These are phyloP conservation scores for Lepidochitona cinerea DNA, from an alignment of 2,888 invertebrate species.

Conservation along the genomic window DNA sequence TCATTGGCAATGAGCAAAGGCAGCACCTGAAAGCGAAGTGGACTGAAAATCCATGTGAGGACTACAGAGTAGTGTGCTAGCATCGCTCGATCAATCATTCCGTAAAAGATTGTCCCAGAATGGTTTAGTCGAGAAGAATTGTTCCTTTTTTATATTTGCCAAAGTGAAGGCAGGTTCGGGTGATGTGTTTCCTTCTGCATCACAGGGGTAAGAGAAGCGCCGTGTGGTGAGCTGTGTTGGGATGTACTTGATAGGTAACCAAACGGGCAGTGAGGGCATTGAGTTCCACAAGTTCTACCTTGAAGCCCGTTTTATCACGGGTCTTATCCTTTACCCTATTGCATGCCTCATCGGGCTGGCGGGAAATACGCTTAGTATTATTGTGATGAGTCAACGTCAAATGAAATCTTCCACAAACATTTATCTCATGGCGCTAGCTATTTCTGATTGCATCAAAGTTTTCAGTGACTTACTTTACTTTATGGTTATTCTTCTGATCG, in stretches of 20 bases:
- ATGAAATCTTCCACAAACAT: conserved; percentile 67
- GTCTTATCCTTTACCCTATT: conserved; percentile 63
- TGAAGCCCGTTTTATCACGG: conserved; percentile 59
- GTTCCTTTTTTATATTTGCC: too few species aligned
- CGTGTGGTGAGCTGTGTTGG: too few species aligned
- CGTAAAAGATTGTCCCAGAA: too few species aligned
- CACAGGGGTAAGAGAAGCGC: too few species aligned
- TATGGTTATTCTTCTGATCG: conserved; percentile 54
- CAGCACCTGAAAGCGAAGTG: too few species aligned
- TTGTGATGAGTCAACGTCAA: conserved; percentile 59
- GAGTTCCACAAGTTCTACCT: conserved; percentile 56
- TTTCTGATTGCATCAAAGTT: conserved; percentile 66
- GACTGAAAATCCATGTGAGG: too few species aligned
- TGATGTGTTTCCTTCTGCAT: too few species aligned
- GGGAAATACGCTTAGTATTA: conserved; percentile 61
- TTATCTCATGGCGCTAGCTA: conserved; percentile 62
- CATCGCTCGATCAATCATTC: too few species aligned
- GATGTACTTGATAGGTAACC: not conserved
- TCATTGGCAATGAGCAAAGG: too few species aligned
- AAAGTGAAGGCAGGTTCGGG: too few species aligned
- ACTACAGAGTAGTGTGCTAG: too few species aligned
- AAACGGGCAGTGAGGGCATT: conserved; percentile 11
- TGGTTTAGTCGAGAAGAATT: too few species aligned
- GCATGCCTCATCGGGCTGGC: conserved; percentile 62
- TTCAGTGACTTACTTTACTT: conserved; percentile 66